Evolutionary conservation across 2,797 vertebrate genomes (phyloP), one percentile per base, ranked within the genome.

Genomic region (Peromyscus nudipes): DNA sequence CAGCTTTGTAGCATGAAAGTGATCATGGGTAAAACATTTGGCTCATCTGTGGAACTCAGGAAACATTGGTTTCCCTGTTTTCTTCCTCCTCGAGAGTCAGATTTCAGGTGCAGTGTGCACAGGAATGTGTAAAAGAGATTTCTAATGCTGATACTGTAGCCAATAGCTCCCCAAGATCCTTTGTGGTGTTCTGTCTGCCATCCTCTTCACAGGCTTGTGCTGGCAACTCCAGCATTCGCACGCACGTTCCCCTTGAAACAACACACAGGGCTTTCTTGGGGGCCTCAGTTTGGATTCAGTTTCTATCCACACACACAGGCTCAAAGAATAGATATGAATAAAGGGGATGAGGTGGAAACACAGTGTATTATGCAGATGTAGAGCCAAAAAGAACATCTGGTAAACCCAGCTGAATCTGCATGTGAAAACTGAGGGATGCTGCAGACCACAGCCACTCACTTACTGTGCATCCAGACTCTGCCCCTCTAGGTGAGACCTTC

Each of bases 271-370:
- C 71, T 14, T 87, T 90, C 31, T 37, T 0, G 4, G 6, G 46
- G 55, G 55, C 11, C 10, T 83, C 23, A 25, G 75, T 64, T 77
- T 65, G 62, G 79, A 13, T 16, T 81, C 25, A 1, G 0, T 86
- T 65, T 94, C 81, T 83, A 69, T 55, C 81, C 43, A 73, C 21
- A 96, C 67, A 34, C 81, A 37, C n/a, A 62, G 62, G n/a, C 76
- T 89, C 21, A 76, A 34, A 88, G 87, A 86, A 40, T 60, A 69
- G 64, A 34, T 11, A 25, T 34, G 25, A 75, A 94, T 79, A 31
- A 85, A 55, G 65, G 52, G 57, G 21, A 17, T 3, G 67, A 71
- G 13, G 60, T 16, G 11, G 29, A 71, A 55, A 27, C n/a, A 46
- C n/a, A 82, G n/a, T 46, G 17, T 4, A 29, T 29, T 80, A 1